A percentile compares a stretch with the other conserved stretches of the same genome.
phyloP scores from a whole-genome alignment of 2,888 invertebrate genomes.

The Aporophyla lueneburgensis region DNA sequence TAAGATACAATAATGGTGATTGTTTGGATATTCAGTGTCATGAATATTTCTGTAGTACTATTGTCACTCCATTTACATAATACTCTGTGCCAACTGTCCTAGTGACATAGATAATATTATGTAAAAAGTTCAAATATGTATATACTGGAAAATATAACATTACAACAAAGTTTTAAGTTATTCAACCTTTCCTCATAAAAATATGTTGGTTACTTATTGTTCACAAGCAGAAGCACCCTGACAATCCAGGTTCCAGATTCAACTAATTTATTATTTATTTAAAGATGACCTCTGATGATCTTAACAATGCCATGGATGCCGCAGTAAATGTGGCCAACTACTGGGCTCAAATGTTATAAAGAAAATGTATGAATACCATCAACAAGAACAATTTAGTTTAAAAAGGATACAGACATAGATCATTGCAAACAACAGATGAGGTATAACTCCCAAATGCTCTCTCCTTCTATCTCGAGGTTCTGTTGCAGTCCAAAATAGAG shows the following conservation, averaged over 20 bases:
- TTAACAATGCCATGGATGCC: no score
- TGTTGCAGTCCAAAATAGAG: slow-evolving; percentile 99
- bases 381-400: background rate
- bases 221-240: background rate
- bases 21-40: background rate
- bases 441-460: slow-evolving; percentile 96
- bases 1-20: no score
- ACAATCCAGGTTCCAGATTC: background rate
- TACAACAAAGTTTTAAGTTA: background rate
- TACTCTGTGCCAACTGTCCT: slow-evolving; percentile 1
- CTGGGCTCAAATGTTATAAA: no score
- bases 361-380: no score
- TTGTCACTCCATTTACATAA: slow-evolving; percentile 12
- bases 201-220: background rate
- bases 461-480: slow-evolving; percentile 96
- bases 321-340: no score
- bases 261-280: background rate
- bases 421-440: slow-evolving; percentile 97
- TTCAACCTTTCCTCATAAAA: background rate
- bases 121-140: background rate
- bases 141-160: background rate
- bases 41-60: background rate
- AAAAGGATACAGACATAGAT: slow-evolving; percentile 98
- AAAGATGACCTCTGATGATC: no score
- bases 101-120: background rate